These are phyloP conservation scores for Apodemus sylvaticus DNA, from an alignment of 2,113 vertebrate species.

Conservation along the genomic window DNA sequence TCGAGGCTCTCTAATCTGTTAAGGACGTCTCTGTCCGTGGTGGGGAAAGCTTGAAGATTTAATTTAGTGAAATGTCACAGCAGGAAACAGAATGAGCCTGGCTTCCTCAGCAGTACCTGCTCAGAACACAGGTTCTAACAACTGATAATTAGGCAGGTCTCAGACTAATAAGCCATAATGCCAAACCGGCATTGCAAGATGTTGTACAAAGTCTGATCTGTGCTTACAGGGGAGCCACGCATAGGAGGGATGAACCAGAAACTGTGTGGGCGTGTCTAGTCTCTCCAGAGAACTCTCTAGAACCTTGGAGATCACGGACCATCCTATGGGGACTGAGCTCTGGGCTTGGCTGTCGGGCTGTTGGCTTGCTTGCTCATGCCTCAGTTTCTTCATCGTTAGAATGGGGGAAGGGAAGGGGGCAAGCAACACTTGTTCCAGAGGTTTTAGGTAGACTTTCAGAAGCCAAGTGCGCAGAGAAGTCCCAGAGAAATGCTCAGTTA, in stretches of 20 bases:
- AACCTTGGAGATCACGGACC: fast-evolving
- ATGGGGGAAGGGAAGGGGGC: no score
- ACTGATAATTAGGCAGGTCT: neutral
- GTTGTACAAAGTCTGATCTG: neutral
- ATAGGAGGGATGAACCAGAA: fast-evolving
- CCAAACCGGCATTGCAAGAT: fast-evolving
- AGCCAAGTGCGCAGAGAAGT: neutral
- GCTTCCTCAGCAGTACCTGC: neutral
- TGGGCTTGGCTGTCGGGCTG: fast-evolving
- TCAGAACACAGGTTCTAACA: neutral
- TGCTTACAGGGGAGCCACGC: fast-evolving
- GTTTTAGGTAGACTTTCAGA: neutral
- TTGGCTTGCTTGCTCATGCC: neutral
- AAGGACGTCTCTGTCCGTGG: neutral
- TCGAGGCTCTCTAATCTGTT: neutral
- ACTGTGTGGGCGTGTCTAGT: fast-evolving
- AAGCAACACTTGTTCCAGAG: neutral
- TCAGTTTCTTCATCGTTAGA: neutral
- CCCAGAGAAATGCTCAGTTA: neutral
- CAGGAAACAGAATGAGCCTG: neutral
- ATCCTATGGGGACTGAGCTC: neutral
- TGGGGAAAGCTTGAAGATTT: neutral
- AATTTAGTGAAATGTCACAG: neutral
- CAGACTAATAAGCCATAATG: fast-evolving
- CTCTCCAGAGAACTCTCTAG: neutral